Base-by-base conservation (phyloP, 23 tunicate genomes). In the Diplosoma virens region DNA sequence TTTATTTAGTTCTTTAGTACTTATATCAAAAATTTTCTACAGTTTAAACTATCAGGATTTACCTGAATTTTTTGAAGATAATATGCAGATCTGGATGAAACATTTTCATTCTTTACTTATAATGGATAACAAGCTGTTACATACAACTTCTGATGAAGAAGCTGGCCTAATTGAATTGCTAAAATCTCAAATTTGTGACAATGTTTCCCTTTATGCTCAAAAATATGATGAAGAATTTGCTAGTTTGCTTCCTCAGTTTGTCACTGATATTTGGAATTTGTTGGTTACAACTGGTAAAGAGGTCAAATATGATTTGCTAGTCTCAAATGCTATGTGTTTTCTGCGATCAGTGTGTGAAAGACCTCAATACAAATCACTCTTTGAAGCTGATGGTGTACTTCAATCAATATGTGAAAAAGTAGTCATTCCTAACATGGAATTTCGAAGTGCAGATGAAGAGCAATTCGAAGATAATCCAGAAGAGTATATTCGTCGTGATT, bases 401-500 rank as follows among this genome's bases (percentile, higher is more conserved):
- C 79, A 28, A 0, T 82, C 93, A 33, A 87, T 93, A 27, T 93
- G 98, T 55, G 94, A 93, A 60, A 92, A 92, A 90, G 97, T 93
- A 9, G 80, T 93, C 33, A 78, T 86, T 21, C 98, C 98, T 25
- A 93, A 93, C 53, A 87, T 93, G 88, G 88, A 82, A 68, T 93
- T 93, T 52, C 78, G 98, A 55, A 58, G 58, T 23, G 81, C 81
- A 5, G 98, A 93, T 73, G 88, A 82, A 71, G 98, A 93, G 59
- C 98, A 86, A 50, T 93, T 93, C 67, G 94, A 93, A 81, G 94
- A 86, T 75, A 93, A 93, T 67, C 94, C 98, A 1, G 98, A 93
- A 29, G 98, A 93, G 59, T 93, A 81, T 34, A 93, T 93, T 37
- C 52, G 98, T 30, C 45, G 94, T 36, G 98, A 93, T 79, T 58